Percentiles rank a stretch among this genome's conserved stretches.
Evolutionary conservation across 2,888 invertebrate species (phyloP).

Genomic region (Parochlus steinenii): DNA sequence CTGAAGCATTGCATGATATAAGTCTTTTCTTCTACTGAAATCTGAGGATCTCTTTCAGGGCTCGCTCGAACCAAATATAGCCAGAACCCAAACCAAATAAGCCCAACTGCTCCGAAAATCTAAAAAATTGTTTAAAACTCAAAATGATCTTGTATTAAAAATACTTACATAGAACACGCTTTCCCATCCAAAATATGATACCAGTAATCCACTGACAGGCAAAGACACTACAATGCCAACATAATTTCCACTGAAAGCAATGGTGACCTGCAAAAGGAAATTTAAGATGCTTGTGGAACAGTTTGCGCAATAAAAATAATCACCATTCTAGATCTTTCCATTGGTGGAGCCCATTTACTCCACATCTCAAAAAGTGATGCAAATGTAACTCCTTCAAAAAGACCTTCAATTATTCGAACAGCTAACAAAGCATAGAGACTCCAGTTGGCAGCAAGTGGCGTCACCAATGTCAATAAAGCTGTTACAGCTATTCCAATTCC

Average conservation of each 20-base stretch:
- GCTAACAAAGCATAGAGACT: conserved; percentile 45
- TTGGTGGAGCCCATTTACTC: conserved; percentile 10
- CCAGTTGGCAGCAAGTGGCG: conserved; percentile 49
- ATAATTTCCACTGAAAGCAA: conserved; percentile 74
- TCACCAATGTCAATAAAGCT: conserved; percentile 53
- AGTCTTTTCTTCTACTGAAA: conserved; percentile 51
- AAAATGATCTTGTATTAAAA: no score
- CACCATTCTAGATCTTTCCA: conserved; percentile 58
- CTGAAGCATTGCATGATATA: conserved; percentile 47
- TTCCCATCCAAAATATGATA: conserved; percentile 60
- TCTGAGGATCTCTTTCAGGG: conserved; percentile 57
- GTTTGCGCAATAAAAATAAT: no score
- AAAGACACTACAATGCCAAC: conserved; percentile 71
- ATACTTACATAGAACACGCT: conserved; percentile 70
- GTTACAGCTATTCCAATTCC: conserved; percentile 56
- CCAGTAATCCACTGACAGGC: conserved; percentile 58
- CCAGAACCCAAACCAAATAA: conserved; percentile 61
- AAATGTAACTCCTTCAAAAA: conserved; percentile 43
- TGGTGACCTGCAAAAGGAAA: no score
- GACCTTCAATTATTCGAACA: conserved; percentile 51
- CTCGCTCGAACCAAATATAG: conserved; percentile 50
- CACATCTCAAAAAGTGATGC: conserved; percentile 19
- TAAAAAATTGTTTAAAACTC: no score
- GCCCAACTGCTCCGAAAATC: conserved; percentile 44
- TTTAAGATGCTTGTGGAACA: no score